Percentiles rank a stretch among this genome's conserved stretches.
phyloP scores from a whole-genome alignment of 2,888 invertebrate genomes.

The Drosophila algonquin region DNA sequence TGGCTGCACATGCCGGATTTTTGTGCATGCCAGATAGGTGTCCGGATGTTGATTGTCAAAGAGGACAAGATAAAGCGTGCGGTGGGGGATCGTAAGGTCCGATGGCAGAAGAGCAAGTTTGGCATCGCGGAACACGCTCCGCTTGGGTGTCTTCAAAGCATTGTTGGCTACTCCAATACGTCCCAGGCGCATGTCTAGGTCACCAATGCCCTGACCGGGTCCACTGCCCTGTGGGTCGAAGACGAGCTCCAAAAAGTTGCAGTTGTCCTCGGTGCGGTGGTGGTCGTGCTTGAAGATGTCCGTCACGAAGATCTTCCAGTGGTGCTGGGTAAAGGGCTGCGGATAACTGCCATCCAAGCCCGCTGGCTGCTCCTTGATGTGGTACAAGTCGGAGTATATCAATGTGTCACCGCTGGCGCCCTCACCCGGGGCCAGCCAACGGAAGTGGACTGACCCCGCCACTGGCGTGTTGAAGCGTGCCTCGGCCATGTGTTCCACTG shows the following conservation, averaged over 20 bases:
- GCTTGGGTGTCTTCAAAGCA: slow-evolving; percentile 85
- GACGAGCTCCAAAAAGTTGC: slow-evolving; percentile 92
- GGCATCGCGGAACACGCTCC: slow-evolving; percentile 87
- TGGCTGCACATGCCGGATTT: slow-evolving; percentile 88
- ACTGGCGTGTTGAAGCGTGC: slow-evolving; percentile 90
- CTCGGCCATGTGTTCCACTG: slow-evolving; percentile 90
- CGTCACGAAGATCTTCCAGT: slow-evolving; percentile 95
- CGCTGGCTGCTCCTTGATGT: slow-evolving; percentile 85
- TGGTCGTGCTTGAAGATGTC: slow-evolving; percentile 92
- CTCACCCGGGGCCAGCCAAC: slow-evolving; percentile 86
- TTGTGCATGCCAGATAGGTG: slow-evolving; percentile 92
- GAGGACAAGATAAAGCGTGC: slow-evolving; percentile 91
- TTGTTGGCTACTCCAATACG: slow-evolving; percentile 89
- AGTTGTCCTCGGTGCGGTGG: slow-evolving; percentile 89
- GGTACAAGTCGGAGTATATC: slow-evolving; percentile 91
- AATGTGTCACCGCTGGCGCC: slow-evolving; percentile 88
- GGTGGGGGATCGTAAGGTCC: slow-evolving; percentile 90
- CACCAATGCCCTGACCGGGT: slow-evolving; percentile 89
- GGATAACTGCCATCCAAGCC: slow-evolving; percentile 72
- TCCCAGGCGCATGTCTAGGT: slow-evolving; percentile 91
- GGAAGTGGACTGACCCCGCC: slow-evolving; percentile 90
- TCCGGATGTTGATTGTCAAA: slow-evolving; percentile 91
- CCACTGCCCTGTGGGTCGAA: slow-evolving; percentile 92
- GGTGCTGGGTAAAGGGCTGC: slow-evolving; percentile 87
- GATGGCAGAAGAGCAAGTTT: slow-evolving; percentile 89